Evolutionary conservation across 2,113 vertebrate species (phyloP).

Genomic region (Asarcornis scutulata): DNA sequence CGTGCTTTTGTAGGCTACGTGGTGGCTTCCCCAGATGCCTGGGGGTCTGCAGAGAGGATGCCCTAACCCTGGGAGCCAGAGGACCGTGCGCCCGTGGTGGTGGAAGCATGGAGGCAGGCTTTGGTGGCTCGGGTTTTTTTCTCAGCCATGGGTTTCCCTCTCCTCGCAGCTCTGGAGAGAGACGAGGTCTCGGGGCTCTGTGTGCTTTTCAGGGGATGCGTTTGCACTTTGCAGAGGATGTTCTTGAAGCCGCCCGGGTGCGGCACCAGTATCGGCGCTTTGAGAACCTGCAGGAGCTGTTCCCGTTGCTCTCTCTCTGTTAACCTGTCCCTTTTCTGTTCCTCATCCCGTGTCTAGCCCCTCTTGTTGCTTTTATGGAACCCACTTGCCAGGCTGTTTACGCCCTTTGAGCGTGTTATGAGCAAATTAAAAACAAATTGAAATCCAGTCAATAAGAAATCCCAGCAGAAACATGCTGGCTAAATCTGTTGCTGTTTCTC

Average conservation of each 20-base stretch:
- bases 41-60: background rate
- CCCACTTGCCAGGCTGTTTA: background rate
- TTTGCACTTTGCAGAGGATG: background rate
- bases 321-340: background rate
- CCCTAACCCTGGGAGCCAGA: no score
- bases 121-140: no score
- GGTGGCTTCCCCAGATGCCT: background rate
- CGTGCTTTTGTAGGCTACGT: background rate
- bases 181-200: background rate
- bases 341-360: fast-evolving
- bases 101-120: background rate
- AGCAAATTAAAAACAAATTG: background rate
- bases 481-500: background rate
- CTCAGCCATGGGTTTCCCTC: background rate
- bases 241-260: background rate
- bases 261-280: fast-evolving
- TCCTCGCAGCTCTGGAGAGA: background rate
- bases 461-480: background rate
- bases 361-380: background rate
- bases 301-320: background rate
- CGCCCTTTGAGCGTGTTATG: background rate
- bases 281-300: background rate
- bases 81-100: background rate
- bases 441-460: slow-evolving; percentile 9
- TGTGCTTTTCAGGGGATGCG: background rate